Percentiles rank a stretch among this genome's conserved stretches.
Evolutionary conservation across 2,888 invertebrate genomes (phyloP).

Genomic region (Alitta virens): DNA sequence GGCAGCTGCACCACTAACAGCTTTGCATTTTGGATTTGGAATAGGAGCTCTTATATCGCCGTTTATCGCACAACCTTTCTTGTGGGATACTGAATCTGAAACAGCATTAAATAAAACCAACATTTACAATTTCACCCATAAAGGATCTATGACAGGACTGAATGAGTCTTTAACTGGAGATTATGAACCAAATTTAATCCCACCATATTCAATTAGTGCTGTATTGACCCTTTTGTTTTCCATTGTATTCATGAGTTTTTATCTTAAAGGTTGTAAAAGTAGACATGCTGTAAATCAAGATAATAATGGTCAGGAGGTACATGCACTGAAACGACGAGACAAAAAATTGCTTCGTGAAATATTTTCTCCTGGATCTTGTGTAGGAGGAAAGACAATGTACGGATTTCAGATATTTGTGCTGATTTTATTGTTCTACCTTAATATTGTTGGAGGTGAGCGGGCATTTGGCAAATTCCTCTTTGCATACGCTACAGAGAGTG

Average conservation of each 20-base stretch:
- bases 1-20: slow-evolving; percentile 14
- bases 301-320: background rate
- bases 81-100: background rate
- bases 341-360: background rate
- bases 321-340: no score
- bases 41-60: slow-evolving; percentile 21
- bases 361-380: background rate
- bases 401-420: background rate
- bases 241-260: background rate
- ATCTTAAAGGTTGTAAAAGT: background rate
- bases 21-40: slow-evolving; percentile 21
- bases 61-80: slow-evolving; percentile 17
- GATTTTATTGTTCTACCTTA: background rate
- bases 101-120: no score
- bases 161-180: background rate
- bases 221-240: background rate
- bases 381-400: background rate
- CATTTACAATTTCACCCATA: background rate
- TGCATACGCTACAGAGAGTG: slow-evolving; percentile 11
- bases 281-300: no score
- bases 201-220: background rate
- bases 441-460: slow-evolving; percentile 6
- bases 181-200: background rate
- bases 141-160: no score
- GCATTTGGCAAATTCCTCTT: slow-evolving; percentile 15